Base-by-base conservation (phyloP, 2,888 invertebrate genomes). In the Trissolcus japonicus region DNA sequence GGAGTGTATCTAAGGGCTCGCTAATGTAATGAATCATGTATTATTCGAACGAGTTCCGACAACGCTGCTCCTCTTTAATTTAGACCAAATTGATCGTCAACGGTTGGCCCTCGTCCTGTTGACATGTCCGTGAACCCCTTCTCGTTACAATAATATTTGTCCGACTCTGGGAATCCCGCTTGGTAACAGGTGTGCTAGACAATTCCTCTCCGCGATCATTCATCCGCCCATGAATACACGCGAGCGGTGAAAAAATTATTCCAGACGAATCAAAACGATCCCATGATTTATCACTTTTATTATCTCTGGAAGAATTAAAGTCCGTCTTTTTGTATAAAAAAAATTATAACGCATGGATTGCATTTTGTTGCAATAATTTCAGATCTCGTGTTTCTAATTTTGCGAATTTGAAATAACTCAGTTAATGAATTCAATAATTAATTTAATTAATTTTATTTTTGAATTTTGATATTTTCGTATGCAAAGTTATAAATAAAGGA, bases 141-240 rank as follows among this genome's bases (percentile, higher is more conserved):
- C 74, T 68, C 79, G 82, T 82, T 83, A 79, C 82, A 84, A 86
- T 85, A 86, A 86, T 86, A 86, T 86, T 86, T 86, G 77, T 80
- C 76, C 80, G 79, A 80, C 82, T 81, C 19, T 56, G 25, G 40
- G 67, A 57, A 75, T 68, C 60, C 59, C 59, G 65, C 43, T 54
- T 67, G 74, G 67, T 75, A 75, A 75, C 75, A 75, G 75, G 75
- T 75, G 75, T 63, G 51, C 57, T n/a, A 63, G 74, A 41, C 59
- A 63, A 74, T 74, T 67, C 59, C 1, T 2, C 61, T 74, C 51
- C 48, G 50, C 54, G 74, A 74, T 74, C 66, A 66, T 73, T 73
- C 66, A 73, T 73, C 55, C 73, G 40, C 16, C 65, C 55, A 21
- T 54, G 66, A 46, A 50, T 50, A 21, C 16, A 55, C 54, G 51